Percentiles rank a stretch among this genome's conserved stretches.
These are phyloP conservation scores for Panagrolaimus sp. DNA, from an alignment of 1,140 invertebrate species.

Conservation along the genomic window DNA sequence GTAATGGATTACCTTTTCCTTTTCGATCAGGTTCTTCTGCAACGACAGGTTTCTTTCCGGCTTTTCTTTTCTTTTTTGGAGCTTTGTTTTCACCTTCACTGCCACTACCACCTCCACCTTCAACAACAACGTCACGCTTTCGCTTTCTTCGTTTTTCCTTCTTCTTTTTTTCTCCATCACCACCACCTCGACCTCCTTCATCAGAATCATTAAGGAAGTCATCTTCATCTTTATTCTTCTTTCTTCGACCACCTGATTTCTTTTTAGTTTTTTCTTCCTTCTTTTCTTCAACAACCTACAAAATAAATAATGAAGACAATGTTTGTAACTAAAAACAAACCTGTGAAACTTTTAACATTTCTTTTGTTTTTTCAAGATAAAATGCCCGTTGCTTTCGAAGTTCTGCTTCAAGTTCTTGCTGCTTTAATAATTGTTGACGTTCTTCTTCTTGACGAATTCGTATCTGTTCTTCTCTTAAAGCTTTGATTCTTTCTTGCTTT, in stretches of 20 bases:
- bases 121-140: not conserved
- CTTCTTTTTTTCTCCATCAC: not conserved
- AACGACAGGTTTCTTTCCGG: slow-evolving; percentile 1
- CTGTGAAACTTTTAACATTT: not conserved
- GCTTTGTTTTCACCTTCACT: no score
- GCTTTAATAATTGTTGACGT: not conserved
- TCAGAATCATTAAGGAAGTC: not conserved
- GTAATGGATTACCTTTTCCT: not conserved
- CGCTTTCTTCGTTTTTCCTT: slow-evolving; percentile 6
- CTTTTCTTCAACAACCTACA: not conserved
- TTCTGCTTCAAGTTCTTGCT: not conserved
- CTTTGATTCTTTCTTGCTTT: not conserved
- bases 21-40: not conserved
- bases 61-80: not conserved
- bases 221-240: not conserved
- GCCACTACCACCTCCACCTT: not conserved
- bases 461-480: not conserved
- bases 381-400: not conserved
- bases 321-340: not conserved
- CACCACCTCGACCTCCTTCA: not conserved
- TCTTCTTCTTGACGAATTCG: not conserved
- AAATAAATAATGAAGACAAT: slow-evolving; percentile 5
- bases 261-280: not conserved
- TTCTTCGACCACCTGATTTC: not conserved
- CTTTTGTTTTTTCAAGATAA: slow-evolving; percentile 1